Conservation (phyloP, 1,140 invertebrate species). For the Zaprionus ornatus region DNA sequence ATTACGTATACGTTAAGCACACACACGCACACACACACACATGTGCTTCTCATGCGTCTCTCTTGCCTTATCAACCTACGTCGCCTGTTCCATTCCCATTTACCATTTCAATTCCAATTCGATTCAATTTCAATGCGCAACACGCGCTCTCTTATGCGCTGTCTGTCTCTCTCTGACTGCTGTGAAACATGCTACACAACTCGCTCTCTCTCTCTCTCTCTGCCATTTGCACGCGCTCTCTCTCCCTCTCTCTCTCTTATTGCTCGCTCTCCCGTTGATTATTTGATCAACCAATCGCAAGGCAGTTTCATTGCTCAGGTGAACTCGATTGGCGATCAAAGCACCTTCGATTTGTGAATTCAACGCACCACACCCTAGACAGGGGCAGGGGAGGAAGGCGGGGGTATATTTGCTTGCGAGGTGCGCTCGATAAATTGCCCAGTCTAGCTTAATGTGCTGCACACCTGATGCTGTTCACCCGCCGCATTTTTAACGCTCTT, state of each 20-base stretch:
- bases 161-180: conserved; percentile 13
- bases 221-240: not conserved
- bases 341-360: conserved; percentile 37
- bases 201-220: not conserved
- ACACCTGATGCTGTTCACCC: conserved; percentile 61
- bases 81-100: conserved; percentile 67
- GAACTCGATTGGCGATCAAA: conserved; percentile 67
- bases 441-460: conserved; percentile 52
- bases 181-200: not conserved
- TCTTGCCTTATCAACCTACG: conserved; percentile 31
- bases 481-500: conserved; percentile 73
- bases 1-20: conserved; percentile 33
- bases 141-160: conserved; percentile 32
- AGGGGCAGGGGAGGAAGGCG: not conserved
- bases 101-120: conserved; percentile 59
- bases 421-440: conserved; percentile 15
- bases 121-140: conserved; percentile 62
- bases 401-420: conserved; percentile 5
- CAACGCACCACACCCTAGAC: conserved; percentile 31
- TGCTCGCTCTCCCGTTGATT: conserved; percentile 57
- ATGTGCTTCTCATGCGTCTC: not conserved
- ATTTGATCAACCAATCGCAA: conserved; percentile 77
- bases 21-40: not conserved
- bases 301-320: conserved; percentile 75
- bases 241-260: conserved; percentile 17